Base-by-base conservation (phyloP, 2,113 vertebrate species). In the Amphilophus citrinellus region DNA sequence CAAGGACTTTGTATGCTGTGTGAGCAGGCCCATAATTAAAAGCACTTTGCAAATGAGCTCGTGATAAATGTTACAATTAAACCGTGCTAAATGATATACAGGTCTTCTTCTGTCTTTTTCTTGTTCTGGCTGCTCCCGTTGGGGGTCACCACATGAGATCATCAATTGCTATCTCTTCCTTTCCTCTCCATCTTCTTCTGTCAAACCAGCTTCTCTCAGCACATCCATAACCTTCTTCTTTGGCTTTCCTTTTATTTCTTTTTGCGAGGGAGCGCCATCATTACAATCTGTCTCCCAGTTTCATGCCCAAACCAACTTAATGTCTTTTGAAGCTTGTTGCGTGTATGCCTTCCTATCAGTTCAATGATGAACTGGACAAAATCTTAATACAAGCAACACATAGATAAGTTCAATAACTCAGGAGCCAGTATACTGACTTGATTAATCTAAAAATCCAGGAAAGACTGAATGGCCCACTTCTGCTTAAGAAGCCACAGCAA, bases 11-110 rank as follows among this genome's bases (percentile, higher is more conserved):
- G 24, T 73, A 56, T 56, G 68, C 27, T 56, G 24, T 14, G 68
- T 14, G 66, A 32, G 27, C 3, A n/a, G 18, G 47, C 27, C 47
- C 27, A n/a, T 73, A 73, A 73, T 73, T 73, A 56, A 73, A 73
- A 73, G 68, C 68, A 73, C 47, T 73, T 56, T 56, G 47, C 47
- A n/a, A 73, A 73, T 56, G 47, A 73, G 68, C 17, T 35, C 10
- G 27, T 56, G 47, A 73, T 73, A 35, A 56, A 73, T 73, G 47
- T 56, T 73, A 47, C 68, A 73, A 30, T 73, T 56, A 56, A 73
- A 35, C 3, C 32, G 27, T n/a, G 68, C n/a, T 56, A 73, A 73
- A 56, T 73, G 10, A 73, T 73, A 18, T 73, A 18, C 47, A 73
- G 32, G 27, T 32, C 68, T 56, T 73, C 0, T 35, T 73, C 27